Evolutionary conservation across 2,888 invertebrate species (phyloP).

Genomic region (Cephus pygmeus): DNA sequence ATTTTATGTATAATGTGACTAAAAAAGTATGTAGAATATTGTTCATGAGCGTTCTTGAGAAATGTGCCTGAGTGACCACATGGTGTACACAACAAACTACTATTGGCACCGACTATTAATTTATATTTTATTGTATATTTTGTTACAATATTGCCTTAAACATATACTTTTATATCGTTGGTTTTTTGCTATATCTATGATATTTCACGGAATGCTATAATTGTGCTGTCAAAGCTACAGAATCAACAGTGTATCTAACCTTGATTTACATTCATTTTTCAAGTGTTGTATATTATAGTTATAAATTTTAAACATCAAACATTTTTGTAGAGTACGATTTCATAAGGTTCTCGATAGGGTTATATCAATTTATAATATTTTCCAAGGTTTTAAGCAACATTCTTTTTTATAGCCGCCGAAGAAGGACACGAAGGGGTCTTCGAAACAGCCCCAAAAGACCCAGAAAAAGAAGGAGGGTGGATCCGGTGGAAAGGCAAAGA

Average conservation of each 20-base stretch:
- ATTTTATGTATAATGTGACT: neutral
- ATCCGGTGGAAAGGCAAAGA: constrained; percentile 94
- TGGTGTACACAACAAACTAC: constrained; percentile 28
- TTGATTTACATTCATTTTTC: neutral
- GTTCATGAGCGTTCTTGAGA: neutral
- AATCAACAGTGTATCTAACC: neutral
- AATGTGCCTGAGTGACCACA: constrained; percentile 21
- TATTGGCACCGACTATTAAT: neutral
- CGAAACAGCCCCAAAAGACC: constrained; percentile 93
- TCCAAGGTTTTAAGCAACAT: neutral
- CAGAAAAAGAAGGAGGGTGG: constrained; percentile 97
- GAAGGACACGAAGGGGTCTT: constrained; percentile 90
- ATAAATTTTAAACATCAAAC: neutral
- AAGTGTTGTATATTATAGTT: neutral
- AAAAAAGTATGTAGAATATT: neutral
- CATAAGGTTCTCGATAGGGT: neutral
- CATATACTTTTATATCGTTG: neutral
- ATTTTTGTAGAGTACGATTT: neutral
- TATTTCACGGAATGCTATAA: neutral
- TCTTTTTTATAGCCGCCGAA: constrained; percentile 83
- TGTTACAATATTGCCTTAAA: neutral
- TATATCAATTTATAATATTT: neutral
- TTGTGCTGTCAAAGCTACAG: neutral
- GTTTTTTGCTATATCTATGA: neutral
- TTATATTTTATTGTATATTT: neutral